Percentiles rank a stretch among this genome's conserved stretches.
Conservation (phyloP, 2,113 vertebrate genomes). For the Phyllopteryx taeniolatus region DNA sequence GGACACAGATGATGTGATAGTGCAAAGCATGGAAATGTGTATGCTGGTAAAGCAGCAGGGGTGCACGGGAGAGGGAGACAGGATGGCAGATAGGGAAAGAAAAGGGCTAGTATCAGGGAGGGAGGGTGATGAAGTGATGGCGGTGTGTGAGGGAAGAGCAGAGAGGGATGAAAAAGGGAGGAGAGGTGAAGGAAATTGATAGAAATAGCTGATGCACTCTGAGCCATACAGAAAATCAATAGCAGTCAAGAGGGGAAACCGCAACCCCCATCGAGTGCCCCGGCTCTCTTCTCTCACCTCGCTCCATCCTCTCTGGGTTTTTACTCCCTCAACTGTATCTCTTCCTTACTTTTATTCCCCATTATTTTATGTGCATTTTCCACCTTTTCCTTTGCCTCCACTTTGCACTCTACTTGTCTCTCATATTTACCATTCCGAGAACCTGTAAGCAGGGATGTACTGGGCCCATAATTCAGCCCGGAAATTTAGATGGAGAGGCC, state of each 20-base stretch:
- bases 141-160: slow-evolving; percentile 13
- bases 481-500: no score
- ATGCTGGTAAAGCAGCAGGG: slow-evolving; percentile 52
- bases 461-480: no score
- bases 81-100: slow-evolving; percentile 55
- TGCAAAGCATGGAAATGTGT: slow-evolving; percentile 50
- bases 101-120: slow-evolving; percentile 55
- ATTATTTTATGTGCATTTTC: slow-evolving; percentile 25
- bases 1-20: slow-evolving; percentile 45
- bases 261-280: slow-evolving; percentile 53
- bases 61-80: slow-evolving; percentile 47
- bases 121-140: slow-evolving; percentile 61
- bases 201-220: slow-evolving; percentile 74
- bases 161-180: slow-evolving; percentile 37
- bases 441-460: no score
- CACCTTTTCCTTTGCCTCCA: slow-evolving; percentile 15
- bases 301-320: neutral
- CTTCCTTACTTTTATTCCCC: slow-evolving; percentile 18
- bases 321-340: slow-evolving; percentile 19
- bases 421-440: neutral
- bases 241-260: slow-evolving; percentile 67
- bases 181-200: slow-evolving; percentile 69
- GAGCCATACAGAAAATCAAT: slow-evolving; percentile 73
- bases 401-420: slow-evolving; percentile 17
- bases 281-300: slow-evolving; percentile 14